Evolutionary conservation across 2,797 vertebrate species (phyloP).

Genomic region (Sebastes melanostomus): DNA sequence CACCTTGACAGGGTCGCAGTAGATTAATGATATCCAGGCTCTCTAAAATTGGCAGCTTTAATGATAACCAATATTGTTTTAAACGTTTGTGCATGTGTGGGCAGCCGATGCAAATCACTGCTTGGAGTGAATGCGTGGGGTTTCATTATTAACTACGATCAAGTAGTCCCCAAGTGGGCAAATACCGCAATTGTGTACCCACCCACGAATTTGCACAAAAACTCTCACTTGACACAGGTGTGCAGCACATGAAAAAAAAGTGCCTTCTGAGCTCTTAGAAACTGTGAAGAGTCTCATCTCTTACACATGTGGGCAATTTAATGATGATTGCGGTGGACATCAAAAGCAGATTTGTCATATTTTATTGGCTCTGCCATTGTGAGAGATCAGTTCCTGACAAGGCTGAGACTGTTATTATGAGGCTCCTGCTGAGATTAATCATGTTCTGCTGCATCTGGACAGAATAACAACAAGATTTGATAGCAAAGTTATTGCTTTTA

Average conservation of each 20-base stretch:
- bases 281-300: slow-evolving; percentile 15
- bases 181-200: background rate
- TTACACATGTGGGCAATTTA: background rate
- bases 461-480: background rate
- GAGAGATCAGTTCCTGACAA: slow-evolving; percentile 37
- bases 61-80: slow-evolving; percentile 39
- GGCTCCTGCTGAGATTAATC: slow-evolving; percentile 25
- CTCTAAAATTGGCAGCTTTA: slow-evolving; percentile 12
- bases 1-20: background rate
- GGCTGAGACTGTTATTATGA: slow-evolving; percentile 26
- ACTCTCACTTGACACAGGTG: slow-evolving; percentile 13
- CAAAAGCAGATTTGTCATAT: slow-evolving; percentile 38
- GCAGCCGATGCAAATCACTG: slow-evolving; percentile 40
- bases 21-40: background rate
- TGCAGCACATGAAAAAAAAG: background rate
- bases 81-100: slow-evolving; percentile 29
- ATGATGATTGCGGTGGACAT: slow-evolving; percentile 36
- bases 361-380: slow-evolving; percentile 28
- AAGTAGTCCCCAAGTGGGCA: slow-evolving; percentile 11
- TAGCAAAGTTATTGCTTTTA: background rate
- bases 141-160: slow-evolving; percentile 48
- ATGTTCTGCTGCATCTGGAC: background rate
- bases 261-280: background rate
- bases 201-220: background rate
- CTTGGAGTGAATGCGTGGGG: slow-evolving; percentile 5